Evolutionary conservation across 1,140 invertebrate genomes (phyloP).

Genomic region (Eulimnadia texana): DNA sequence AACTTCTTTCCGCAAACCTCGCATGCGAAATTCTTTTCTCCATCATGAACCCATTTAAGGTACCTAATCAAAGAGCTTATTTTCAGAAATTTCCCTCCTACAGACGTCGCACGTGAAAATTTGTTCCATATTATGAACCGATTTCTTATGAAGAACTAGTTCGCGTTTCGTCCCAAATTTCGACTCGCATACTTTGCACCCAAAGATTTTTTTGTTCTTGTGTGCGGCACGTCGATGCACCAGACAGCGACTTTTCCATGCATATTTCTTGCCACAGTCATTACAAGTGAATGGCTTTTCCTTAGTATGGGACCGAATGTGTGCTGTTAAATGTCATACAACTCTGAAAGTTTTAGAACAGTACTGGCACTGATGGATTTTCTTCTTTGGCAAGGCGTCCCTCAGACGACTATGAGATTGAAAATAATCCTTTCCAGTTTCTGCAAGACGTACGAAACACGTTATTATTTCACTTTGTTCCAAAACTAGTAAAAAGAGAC

Average conservation of each 20-base stretch:
- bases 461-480: too few species aligned
- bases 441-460: too few species aligned
- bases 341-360: too few species aligned
- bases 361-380: too few species aligned
- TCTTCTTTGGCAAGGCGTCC: too few species aligned
- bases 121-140: conserved; percentile 57
- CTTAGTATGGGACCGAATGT: conserved; percentile 79
- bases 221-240: conserved; percentile 77
- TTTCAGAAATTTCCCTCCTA: conserved; percentile 56
- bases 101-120: conserved; percentile 80
- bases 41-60: conserved; percentile 66
- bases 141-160: conserved; percentile 38
- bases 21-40: conserved; percentile 56
- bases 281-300: conserved; percentile 75
- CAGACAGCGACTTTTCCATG: conserved; percentile 55
- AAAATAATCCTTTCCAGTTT: too few species aligned
- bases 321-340: too few species aligned
- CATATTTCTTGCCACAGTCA: conserved; percentile 78
- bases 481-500: too few species aligned
- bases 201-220: too few species aligned
- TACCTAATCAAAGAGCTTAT: conserved; percentile 32
- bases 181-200: too few species aligned
- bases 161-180: too few species aligned
- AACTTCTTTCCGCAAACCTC: conserved; percentile 67
- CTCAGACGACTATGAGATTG: too few species aligned